Evolutionary conservation across 2,888 invertebrate species (phyloP), one percentile per base, ranked within the genome.

Genomic region (Petrolisthes manimaculis): DNA sequence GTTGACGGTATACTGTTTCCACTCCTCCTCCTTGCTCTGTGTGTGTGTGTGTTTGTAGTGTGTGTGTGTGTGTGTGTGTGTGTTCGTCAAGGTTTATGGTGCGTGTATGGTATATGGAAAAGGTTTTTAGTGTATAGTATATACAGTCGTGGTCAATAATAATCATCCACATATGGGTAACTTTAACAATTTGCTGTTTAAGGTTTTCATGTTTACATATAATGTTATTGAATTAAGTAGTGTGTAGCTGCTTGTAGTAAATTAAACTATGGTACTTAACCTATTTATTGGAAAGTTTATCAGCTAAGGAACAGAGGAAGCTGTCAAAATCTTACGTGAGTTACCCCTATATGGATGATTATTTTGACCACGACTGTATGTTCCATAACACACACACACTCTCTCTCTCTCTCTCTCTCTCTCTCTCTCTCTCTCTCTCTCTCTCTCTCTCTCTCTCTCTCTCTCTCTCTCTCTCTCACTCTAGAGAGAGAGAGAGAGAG

Each of bases 41-140:
- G 61, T 61, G 61, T 61, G 61, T 61, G 61, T 61, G 61, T 61
- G 61, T 61, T 6, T 61, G 61, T 61, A 14, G 61, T 61, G 61
- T 61, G 61, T 61, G 61, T 61, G 61, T 61, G 61, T 61, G 61
- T 61, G 61, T 61, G 61, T 61, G 61, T 61, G 61, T 61, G 61
- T 61, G 61, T 61, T 9, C 61, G 6, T 61, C 8, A 14, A 61
- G 8, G 61, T 61, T 61, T 6, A 61, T 6, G 14, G 61, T 61
- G 6, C 14, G 61, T 6, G 8, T 14, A 61, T 61, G 14, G 14
- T 9, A 61, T 9, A 9, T 61, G 61, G 61, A 61, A 6, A 61
- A 14, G n/a, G n/a, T n/a, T n/a, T n/a, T n/a, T n/a, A n/a, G n/a
- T n/a, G n/a, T n/a, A n/a, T n/a, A n/a, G n/a, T n/a, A n/a, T n/a